A percentile compares a stretch with the other conserved stretches of the same genome.
Evolutionary conservation across 2,113 vertebrate genomes (phyloP).

Genomic region (Forbesichthys papilliferus): DNA sequence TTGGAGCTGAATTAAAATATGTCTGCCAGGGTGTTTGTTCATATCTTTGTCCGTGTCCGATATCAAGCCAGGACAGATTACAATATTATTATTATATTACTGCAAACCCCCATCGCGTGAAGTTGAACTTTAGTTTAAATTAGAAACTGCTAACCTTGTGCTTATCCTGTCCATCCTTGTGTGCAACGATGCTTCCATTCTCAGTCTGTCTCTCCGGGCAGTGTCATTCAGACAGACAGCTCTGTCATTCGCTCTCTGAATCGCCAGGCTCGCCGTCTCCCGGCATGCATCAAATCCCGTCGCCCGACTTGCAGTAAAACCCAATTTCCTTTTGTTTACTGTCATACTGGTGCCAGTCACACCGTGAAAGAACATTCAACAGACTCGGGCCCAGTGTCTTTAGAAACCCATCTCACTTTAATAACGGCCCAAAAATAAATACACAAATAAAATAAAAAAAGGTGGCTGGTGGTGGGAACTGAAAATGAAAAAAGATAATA

Average conservation of each 20-base stretch:
- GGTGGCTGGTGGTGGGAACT: constrained; percentile 14
- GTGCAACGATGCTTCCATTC: not conserved
- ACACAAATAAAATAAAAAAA: constrained; percentile 20
- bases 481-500: constrained; percentile 5
- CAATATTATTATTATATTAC: too few relatives aligned
- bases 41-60: too few relatives aligned
- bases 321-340: constrained; percentile 60
- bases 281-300: constrained; percentile 37
- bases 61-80: too few relatives aligned
- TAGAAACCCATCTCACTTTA: constrained; percentile 34
- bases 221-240: constrained; percentile 30
- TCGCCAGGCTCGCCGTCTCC: not conserved
- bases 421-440: constrained; percentile 22
- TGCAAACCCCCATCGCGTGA: too few relatives aligned
- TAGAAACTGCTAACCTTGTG: too few relatives aligned
- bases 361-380: constrained; percentile 20
- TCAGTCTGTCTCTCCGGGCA: not conserved
- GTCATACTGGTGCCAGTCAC: constrained; percentile 50
- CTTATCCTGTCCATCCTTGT: not conserved
- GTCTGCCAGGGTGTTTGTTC: too few relatives aligned
- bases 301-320: constrained; percentile 43
- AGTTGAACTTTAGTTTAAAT: too few relatives aligned
- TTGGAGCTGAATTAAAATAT: too few relatives aligned
- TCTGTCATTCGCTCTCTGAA: constrained; percentile 18
- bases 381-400: constrained; percentile 40